A percentile compares a stretch with the other conserved stretches of the same genome.
Evolutionary conservation across 2,888 invertebrate genomes (phyloP).

Genomic region (Autographa pulchrina): DNA sequence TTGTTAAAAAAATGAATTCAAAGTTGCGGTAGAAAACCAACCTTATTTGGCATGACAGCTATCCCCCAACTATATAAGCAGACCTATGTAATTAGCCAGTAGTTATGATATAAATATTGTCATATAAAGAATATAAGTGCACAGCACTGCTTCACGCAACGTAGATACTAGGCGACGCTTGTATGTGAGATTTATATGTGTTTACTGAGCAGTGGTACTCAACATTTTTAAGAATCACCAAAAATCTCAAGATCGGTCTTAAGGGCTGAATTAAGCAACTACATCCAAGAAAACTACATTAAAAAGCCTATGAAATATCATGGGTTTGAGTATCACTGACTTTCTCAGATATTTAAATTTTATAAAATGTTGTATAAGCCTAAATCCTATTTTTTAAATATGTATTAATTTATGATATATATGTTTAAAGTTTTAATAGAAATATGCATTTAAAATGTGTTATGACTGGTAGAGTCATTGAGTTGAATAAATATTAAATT

Average conservation of each 20-base stretch:
- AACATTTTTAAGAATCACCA: too few species aligned
- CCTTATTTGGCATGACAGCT: constrained; percentile 41
- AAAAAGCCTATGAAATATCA: too few species aligned
- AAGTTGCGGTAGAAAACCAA: too few species aligned
- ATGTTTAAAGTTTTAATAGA: not conserved
- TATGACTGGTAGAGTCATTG: constrained; percentile 25
- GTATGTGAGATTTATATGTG: constrained; percentile 27
- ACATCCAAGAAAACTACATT: too few species aligned
- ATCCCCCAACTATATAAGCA: constrained; percentile 18
- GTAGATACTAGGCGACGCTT: constrained; percentile 63
- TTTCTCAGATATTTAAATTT: not conserved
- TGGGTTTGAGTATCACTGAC: constrained; percentile 24
- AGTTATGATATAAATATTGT: constrained; percentile 39
- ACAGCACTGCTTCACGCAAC: constrained; percentile 64
- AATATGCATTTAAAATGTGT: not conserved
- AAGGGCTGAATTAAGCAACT: too few species aligned
- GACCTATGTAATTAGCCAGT: constrained; percentile 41
- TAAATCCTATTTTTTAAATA: not conserved
- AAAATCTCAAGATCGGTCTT: too few species aligned
- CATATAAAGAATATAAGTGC: constrained; percentile 29
- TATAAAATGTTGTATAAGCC: not conserved
- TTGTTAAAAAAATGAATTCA: too few species aligned
- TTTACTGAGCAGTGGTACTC: constrained; percentile 19
- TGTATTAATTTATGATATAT: not conserved
- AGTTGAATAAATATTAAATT: not conserved